Base-by-base conservation (phyloP, 2,888 invertebrate genomes). In the Scotopteryx bipunctaria region DNA sequence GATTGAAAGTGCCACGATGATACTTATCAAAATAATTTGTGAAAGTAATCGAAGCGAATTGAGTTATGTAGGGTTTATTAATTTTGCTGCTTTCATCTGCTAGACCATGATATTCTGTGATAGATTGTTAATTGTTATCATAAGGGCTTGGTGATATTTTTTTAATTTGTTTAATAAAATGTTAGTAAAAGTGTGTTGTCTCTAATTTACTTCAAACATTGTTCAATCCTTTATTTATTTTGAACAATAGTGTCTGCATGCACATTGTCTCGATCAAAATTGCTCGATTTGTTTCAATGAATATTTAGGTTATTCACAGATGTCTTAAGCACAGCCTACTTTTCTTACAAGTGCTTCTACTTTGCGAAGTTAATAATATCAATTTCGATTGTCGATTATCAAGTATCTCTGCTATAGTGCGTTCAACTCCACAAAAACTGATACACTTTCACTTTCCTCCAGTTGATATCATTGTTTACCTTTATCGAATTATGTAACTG, bases 381-480 rank as follows among this genome's bases (percentile, higher is more conserved):
- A 58, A 53, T 56, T 50, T 42, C n/a, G 53, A 59, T 57, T 58
- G 72, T 59, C 36, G 33, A 52, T 52, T 66, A 67, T n/a, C 23
- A 9, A n/a, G 40, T 43, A 67, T 66, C 64, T 57, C 71, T 53
- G 27, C 43, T 31, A 17, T 32, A 60, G 74, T 64, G 65, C 81
- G 64, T 81, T 83, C 75, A 81, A 80, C 78, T 78, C 66, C 54
- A 66, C 55, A 67, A 60, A 61, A 53, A 57, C 55, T 48, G 5
- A 59, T 56, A 38, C 36, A 72, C 86, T 87, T 87, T 87, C 86
- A 83, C 86, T 86, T 86, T 81, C 70, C 60, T 69, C 58, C 61
- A 63, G 31, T 50, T 42, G 36, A 23, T 21, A 21, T n/a, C 32
- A 57, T 49, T 57, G 50, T 55, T 50, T 40, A 40, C 31, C n/a